Evolutionary conservation across 2,797 vertebrate genomes (phyloP).

Genomic region (Sebastes reedi): DNA sequence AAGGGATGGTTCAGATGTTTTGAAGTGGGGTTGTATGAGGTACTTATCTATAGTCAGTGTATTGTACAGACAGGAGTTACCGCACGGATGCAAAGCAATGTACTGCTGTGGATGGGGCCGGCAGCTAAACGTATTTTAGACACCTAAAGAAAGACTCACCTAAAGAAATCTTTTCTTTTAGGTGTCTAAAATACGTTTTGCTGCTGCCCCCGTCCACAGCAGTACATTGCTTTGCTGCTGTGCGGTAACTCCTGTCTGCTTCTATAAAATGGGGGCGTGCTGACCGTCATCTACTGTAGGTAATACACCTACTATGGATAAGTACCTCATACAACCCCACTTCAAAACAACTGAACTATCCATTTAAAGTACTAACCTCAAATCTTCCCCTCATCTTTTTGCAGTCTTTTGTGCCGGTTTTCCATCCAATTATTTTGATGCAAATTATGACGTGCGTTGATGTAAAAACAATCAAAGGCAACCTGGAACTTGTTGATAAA

Average conservation of each 20-base stretch:
- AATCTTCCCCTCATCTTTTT: neutral
- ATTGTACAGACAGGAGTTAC: too few relatives aligned
- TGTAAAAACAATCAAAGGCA: neutral
- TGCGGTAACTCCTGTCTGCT: too few relatives aligned
- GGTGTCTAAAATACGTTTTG: neutral
- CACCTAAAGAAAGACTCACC: too few relatives aligned
- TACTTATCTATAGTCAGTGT: neutral
- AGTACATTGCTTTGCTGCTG: neutral
- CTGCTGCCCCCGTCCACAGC: neutral
- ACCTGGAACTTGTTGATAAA: neutral
- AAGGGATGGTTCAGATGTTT: neutral
- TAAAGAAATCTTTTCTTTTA: neutral
- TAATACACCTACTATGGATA: neutral
- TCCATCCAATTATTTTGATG: neutral
- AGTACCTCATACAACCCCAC: neutral
- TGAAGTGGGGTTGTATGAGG: neutral
- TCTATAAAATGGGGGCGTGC: too few relatives aligned
- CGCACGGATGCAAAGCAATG: too few relatives aligned
- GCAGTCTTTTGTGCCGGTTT: neutral
- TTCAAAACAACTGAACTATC: neutral
- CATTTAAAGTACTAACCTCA: neutral
- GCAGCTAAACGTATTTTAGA: too few relatives aligned
- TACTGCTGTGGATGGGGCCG: too few relatives aligned
- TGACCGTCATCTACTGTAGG: too few relatives aligned
- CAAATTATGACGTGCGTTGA: constrained; percentile 1